Conservation (phyloP, 2,888 invertebrate species). For the Ornithoptera alexandrae region DNA sequence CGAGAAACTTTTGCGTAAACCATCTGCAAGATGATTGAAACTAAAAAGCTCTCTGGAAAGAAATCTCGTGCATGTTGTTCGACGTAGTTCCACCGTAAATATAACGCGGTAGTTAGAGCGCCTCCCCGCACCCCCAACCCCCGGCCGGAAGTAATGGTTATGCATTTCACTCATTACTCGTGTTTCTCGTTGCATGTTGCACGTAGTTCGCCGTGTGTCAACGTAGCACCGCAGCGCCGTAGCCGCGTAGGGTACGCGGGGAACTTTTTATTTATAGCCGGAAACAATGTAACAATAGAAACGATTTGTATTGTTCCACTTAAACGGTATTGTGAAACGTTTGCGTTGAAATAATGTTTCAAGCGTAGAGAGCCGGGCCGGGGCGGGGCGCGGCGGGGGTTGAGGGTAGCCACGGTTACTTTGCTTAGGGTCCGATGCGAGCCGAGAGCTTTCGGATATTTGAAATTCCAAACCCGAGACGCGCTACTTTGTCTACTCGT, state of each 20-base stretch:
- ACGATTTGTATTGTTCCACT: neutral
- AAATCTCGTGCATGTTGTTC: neutral
- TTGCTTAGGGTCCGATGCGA: too few relatives aligned
- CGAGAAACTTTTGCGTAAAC: too few relatives aligned
- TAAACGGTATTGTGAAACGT: neutral
- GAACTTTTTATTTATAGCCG: too few relatives aligned
- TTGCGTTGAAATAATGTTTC: neutral
- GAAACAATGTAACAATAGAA: too few relatives aligned
- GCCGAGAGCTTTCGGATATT: too few relatives aligned
- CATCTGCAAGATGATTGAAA: neutral
- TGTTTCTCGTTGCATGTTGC: neutral
- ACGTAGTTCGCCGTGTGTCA: neutral
- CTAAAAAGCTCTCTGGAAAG: slow-evolving; percentile 6
- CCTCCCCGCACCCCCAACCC: neutral
- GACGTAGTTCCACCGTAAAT: slow-evolving; percentile 8
- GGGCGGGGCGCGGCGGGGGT: too few relatives aligned
- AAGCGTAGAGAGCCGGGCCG: too few relatives aligned
- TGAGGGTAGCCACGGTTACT: too few relatives aligned
- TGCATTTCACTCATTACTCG: slow-evolving; percentile 18
- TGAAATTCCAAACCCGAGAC: too few relatives aligned
- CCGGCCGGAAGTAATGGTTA: slow-evolving; percentile 5
- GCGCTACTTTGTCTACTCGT: too few relatives aligned
- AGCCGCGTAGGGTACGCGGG: too few relatives aligned
- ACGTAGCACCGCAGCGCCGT: neutral
- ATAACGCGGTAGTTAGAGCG: neutral